These are phyloP conservation scores for Odocoileus virginianus DNA, from an alignment of 2,113 vertebrate genomes.

Conservation along the genomic window DNA sequence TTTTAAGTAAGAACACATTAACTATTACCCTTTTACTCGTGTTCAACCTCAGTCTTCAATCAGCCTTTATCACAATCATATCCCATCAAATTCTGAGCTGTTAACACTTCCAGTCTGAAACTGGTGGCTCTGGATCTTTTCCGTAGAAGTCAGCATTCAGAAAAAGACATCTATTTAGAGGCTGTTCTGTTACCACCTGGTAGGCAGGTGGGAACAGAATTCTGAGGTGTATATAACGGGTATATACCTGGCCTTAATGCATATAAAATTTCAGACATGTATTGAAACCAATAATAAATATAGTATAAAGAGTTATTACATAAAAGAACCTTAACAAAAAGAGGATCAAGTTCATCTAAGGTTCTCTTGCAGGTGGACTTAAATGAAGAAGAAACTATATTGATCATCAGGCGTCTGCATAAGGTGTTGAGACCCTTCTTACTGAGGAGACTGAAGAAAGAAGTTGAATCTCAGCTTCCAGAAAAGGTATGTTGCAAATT, in stretches of 20 bases:
- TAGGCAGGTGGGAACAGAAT: not conserved
- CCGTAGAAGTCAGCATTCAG: not conserved
- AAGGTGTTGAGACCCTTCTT: conserved; percentile 97
- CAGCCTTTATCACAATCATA: not conserved
- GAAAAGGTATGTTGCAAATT: conserved; percentile 88
- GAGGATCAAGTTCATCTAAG: not conserved
- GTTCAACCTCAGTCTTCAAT: not conserved
- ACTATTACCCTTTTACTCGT: accelerated
- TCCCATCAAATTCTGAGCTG: not conserved
- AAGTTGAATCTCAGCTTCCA: conserved; percentile 97
- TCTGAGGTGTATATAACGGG: not conserved
- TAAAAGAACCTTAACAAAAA: not conserved
- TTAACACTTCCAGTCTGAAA: not conserved
- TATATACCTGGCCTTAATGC: not conserved
- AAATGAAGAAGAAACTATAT: conserved; percentile 98
- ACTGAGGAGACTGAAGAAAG: conserved; percentile 95
- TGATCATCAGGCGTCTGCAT: conserved; percentile 97
- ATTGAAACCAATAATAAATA: not conserved
- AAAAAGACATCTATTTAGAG: not conserved
- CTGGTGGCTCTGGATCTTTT: not conserved
- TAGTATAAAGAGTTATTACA: not conserved
- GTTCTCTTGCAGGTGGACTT: conserved; percentile 89
- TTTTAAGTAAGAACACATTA: not conserved
- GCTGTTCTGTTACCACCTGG: not conserved
- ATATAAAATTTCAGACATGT: not conserved